These are phyloP conservation scores for Cephus cinctus DNA, from an alignment of 1,140 invertebrate species.

Conservation along the genomic window DNA sequence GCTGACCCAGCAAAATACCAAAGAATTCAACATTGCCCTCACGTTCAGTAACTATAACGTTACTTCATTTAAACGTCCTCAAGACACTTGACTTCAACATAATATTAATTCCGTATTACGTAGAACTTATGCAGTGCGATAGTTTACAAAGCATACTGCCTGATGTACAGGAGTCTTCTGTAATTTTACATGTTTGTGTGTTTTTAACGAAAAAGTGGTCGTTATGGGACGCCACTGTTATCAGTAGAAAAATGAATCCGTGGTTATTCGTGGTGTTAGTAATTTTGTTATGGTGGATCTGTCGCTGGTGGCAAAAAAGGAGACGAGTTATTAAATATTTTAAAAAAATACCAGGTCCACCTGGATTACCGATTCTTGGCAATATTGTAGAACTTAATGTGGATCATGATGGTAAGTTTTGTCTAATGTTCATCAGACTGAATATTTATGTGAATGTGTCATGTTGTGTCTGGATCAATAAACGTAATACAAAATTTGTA, in stretches of 20 bases:
- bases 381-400: slow-evolving; percentile 58
- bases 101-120: background rate
- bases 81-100: background rate
- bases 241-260: slow-evolving; percentile 11
- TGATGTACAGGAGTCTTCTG: too few species aligned
- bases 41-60: background rate
- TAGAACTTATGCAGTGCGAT: too few species aligned
- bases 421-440: too few species aligned
- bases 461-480: too few species aligned
- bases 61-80: background rate
- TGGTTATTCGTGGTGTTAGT: slow-evolving; percentile 11
- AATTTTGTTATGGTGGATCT: slow-evolving; percentile 13
- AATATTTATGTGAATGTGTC: too few species aligned
- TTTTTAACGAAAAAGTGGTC: slow-evolving; percentile 28
- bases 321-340: slow-evolving; percentile 48
- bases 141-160: too few species aligned
- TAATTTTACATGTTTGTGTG: too few species aligned
- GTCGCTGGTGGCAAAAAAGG: slow-evolving; percentile 46
- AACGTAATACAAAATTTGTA: too few species aligned
- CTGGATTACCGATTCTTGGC: slow-evolving; percentile 59
- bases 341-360: slow-evolving; percentile 59
- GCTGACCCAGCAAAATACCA: slow-evolving; percentile 1
- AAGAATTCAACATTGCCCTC: background rate
- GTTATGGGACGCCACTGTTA: background rate
- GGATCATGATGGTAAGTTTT: slow-evolving; percentile 49